Base-by-base conservation (phyloP, 2,888 invertebrate genomes). In the Sturmia bella region DNA sequence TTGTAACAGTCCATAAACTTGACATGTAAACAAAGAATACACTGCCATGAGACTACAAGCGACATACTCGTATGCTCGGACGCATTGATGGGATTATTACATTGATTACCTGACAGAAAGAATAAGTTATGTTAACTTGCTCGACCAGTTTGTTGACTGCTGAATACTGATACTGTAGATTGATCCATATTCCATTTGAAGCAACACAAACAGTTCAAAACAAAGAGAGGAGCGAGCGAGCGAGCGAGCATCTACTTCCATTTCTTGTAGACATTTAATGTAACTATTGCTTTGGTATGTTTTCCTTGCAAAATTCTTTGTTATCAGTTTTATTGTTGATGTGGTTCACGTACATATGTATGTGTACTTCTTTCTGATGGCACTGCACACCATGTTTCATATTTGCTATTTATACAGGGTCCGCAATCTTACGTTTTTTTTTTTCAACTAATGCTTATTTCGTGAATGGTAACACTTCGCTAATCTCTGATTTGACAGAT, bases 311-410 rank as follows among this genome's bases (percentile, higher is more conserved):
- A 43, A 1, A 13, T 68, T 72, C 72, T 81, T 76, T 57, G 45
- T 68, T 32, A 61, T 81, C 66, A 43, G 2, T 69, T 27, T 27
- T 32, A 59, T 64, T 48, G 69, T 27, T 56, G 27, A 63, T 63
- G 69, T 77, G 63, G 56, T 66, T 74, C 66, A 66, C 57, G 57
- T 39, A 66, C 57, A 66, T 39, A 66, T 32, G 9, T 32, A 7
- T 43, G 12, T 0, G 9, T n/a, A 21, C n/a, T 21, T 32, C 24
- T 54, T 73, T 52, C 27, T 32, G 41, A 21, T 61, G 63, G 17
- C 41, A 41, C 21, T 59, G 39, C n/a, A 11, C 19, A 39, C 12
- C 41, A 61, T n/a, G 43, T 63, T 37, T 17, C 41, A 41, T 41
- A 56, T 63, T 63, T 63, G 15, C 19, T 13, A 32, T 50, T 75